A percentile compares a stretch with the other conserved stretches of the same genome.
Evolutionary conservation across 2,888 invertebrate species (phyloP).

Genomic region (Nymphalis urticae): DNA sequence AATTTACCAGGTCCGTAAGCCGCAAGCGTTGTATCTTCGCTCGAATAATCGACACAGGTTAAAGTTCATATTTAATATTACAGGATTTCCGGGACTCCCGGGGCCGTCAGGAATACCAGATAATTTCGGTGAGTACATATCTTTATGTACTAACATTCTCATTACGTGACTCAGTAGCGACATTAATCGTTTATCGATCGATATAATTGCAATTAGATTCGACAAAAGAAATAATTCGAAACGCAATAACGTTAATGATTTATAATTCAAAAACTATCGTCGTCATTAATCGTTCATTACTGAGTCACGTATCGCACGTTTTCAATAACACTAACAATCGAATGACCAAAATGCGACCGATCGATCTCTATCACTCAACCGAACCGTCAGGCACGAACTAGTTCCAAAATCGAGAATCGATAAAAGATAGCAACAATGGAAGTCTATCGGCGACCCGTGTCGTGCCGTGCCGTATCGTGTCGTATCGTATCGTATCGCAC

Average conservation of each 20-base stretch:
- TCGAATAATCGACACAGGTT: not conserved
- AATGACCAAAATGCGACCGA: conserved; percentile 61
- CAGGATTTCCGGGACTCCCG: conserved; percentile 87
- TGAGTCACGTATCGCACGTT: conserved; percentile 66
- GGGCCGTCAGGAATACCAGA: conserved; percentile 94
- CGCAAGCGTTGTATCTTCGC: not conserved
- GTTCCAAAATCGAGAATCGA: conserved; percentile 16
- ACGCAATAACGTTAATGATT: conserved; percentile 53
- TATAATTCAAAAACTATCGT: conserved; percentile 39
- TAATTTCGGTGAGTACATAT: conserved; percentile 88
- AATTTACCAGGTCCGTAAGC: conserved; percentile 86
- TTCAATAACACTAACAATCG: conserved; percentile 69
- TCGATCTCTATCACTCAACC: conserved; percentile 53
- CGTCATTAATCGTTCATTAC: conserved; percentile 71
- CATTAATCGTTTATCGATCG: conserved; percentile 36
- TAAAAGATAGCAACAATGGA: conserved; percentile 48
- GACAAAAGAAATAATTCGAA: conserved; percentile 50
- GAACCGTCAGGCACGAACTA: conserved; percentile 34
- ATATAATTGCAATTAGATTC: conserved; percentile 53
- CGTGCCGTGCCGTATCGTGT: conserved; percentile 22
- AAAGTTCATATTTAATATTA: conserved; percentile 39
- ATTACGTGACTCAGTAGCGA: conserved; percentile 59
- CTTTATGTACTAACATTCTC: conserved; percentile 48
- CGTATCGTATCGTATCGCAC: conserved; percentile 38
- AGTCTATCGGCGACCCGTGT: conserved; percentile 37